Percentiles rank a stretch among this genome's conserved stretches.
Conservation (phyloP, 2,113 vertebrate species). For the Oryzias melastigma region DNA sequence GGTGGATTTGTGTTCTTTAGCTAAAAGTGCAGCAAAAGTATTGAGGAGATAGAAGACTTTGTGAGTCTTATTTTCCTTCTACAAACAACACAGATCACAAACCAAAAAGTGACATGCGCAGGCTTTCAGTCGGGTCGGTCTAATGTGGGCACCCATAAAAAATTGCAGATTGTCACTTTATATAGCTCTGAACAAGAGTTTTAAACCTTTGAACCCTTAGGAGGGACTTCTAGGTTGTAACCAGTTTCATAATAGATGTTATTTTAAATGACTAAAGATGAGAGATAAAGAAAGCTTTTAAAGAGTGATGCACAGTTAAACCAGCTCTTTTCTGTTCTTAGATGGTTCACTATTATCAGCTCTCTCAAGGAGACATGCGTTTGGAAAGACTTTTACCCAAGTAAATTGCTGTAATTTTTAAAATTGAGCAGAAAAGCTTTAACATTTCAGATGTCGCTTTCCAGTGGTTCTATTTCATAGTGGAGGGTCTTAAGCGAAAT, state of each 20-base stretch:
- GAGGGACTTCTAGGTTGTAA: neutral
- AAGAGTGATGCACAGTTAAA: neutral
- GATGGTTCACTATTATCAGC: too few relatives aligned
- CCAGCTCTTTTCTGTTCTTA: too few relatives aligned
- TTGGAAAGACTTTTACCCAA: too few relatives aligned
- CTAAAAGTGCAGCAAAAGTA: neutral
- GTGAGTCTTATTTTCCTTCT: constrained; percentile 2
- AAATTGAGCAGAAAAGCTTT: too few relatives aligned
- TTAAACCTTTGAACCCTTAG: constrained; percentile 31
- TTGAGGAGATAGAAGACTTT: neutral
- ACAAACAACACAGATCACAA: constrained; percentile 11
- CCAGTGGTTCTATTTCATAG: too few relatives aligned
- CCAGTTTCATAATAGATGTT: neutral
- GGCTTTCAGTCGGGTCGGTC: neutral
- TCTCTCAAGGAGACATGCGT: too few relatives aligned
- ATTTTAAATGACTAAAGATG: neutral
- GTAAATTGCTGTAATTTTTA: too few relatives aligned
- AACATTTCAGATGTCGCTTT: too few relatives aligned
- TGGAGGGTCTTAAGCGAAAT: too few relatives aligned
- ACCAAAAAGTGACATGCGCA: neutral
- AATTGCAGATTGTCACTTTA: constrained; percentile 1
- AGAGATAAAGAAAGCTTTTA: neutral
- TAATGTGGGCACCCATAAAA: constrained; percentile 8
- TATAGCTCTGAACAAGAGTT: constrained; percentile 23
- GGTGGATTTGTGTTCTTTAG: neutral